Conservation (phyloP, 2,113 vertebrate genomes). For the Platanista minor region DNA sequence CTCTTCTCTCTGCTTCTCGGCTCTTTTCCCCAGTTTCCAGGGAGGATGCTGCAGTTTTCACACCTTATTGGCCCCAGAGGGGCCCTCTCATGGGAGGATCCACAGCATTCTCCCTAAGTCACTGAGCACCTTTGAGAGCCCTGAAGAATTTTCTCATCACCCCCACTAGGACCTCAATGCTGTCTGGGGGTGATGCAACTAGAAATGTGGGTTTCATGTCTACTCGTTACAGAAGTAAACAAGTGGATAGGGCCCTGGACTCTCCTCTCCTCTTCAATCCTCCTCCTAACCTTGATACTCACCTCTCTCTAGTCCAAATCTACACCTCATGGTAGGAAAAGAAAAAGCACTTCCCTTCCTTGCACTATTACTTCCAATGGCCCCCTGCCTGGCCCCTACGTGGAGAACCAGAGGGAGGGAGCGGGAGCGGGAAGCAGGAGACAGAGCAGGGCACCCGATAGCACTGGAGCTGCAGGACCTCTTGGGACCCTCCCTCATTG, state of each 20-base stretch:
- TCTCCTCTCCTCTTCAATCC: slow-evolving; percentile 12
- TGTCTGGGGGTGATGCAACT: background rate
- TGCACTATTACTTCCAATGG: background rate
- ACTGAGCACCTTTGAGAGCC: background rate
- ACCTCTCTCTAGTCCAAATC: slow-evolving; percentile 15
- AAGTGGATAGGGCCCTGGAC: background rate
- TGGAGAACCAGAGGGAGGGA: background rate
- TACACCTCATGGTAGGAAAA: slow-evolving; percentile 1
- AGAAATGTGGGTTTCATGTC: background rate
- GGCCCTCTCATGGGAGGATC: background rate
- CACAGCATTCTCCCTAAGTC: background rate
- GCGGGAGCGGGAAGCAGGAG: background rate
- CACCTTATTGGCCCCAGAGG: slow-evolving; percentile 43
- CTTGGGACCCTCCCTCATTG: background rate
- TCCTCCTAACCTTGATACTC: background rate
- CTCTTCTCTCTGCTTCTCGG: background rate
- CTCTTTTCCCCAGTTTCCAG: background rate
- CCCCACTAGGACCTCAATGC: background rate
- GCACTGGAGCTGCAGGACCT: background rate
- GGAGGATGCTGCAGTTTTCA: background rate
- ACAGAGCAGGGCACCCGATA: background rate
- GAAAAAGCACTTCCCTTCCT: background rate
- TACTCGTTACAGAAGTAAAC: background rate
- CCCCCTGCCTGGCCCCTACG: background rate
- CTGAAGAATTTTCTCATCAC: background rate